Evolutionary conservation across 2,113 vertebrate species (phyloP).

Genomic region (Zosterops borbonicus): DNA sequence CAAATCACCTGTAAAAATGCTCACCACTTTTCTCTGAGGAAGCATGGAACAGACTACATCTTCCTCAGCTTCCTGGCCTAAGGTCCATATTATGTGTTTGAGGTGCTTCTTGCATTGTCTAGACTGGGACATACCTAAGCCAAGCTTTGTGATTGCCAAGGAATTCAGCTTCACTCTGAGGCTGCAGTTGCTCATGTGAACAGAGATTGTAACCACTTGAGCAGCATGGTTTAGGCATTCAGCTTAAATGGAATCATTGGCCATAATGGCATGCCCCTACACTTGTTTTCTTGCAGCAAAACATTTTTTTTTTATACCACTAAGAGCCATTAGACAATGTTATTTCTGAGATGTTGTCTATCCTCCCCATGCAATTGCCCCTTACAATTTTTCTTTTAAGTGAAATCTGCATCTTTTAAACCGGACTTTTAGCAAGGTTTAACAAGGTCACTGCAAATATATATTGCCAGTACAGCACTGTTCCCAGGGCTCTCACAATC

Average conservation of each 20-base stretch:
- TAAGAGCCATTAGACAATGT: background rate
- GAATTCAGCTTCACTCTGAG: background rate
- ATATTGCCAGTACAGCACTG: background rate
- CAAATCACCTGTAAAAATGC: background rate
- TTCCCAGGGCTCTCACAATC: background rate
- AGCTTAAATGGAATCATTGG: background rate
- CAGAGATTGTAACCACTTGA: background rate
- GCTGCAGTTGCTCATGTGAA: accelerated
- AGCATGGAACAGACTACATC: background rate
- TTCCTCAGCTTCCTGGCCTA: background rate
- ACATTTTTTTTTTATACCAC: background rate
- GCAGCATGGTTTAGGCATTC: background rate
- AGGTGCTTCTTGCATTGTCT: background rate
- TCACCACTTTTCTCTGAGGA: background rate
- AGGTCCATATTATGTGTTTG: background rate
- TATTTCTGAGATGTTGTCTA: background rate
- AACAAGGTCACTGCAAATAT: background rate
- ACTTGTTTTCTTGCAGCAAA: background rate
- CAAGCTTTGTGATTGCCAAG: background rate
- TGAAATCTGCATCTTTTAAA: background rate
- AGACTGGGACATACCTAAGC: background rate
- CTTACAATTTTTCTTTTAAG: background rate
- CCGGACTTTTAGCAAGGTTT: background rate
- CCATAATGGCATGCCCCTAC: background rate
- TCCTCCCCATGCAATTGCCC: background rate